A percentile compares a stretch with the other conserved stretches of the same genome.
Evolutionary conservation across 2,113 vertebrate genomes (phyloP).

Genomic region (Oxyura jamaicensis): DNA sequence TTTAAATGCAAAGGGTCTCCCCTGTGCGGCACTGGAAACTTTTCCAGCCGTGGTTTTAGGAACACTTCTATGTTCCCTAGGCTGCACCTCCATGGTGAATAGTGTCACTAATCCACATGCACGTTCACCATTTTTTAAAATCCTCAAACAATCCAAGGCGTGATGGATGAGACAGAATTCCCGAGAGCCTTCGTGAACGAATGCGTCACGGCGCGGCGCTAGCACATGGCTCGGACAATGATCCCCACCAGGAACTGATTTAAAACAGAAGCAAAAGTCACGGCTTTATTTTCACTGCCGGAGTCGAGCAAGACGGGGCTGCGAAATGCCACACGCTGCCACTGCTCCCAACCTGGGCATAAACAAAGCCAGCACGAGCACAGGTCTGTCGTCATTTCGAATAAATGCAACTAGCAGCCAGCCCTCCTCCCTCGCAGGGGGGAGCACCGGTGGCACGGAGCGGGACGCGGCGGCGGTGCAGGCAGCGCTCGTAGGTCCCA

Average conservation of each 20-base stretch:
- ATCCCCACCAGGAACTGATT: not conserved
- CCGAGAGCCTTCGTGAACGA: not conserved
- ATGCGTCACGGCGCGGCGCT: not conserved
- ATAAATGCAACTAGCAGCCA: not conserved
- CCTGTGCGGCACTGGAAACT: not conserved
- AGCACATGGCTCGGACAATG: not conserved
- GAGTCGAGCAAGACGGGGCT: rapidly evolving
- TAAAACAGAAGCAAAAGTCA: not conserved
- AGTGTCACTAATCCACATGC: not conserved
- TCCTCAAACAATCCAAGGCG: not conserved
- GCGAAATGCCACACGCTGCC: rapidly evolving
- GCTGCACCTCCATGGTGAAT: not conserved
- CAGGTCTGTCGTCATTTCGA: not conserved
- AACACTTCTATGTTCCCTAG: not conserved
- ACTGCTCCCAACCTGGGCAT: not conserved
- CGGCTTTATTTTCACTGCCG: not conserved
- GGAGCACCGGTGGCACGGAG: not conserved
- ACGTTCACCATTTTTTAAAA: not conserved
- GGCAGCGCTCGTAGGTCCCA: not conserved
- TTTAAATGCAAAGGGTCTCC: not conserved
- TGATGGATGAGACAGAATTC: not conserved
- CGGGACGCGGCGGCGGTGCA: rapidly evolving
- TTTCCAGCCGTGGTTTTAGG: not conserved
- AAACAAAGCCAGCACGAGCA: not conserved
- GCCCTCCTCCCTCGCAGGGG: not conserved